These are phyloP conservation scores for Zelostemma sp. DNA, from an alignment of 1,140 invertebrate species.

Conservation along the genomic window DNA sequence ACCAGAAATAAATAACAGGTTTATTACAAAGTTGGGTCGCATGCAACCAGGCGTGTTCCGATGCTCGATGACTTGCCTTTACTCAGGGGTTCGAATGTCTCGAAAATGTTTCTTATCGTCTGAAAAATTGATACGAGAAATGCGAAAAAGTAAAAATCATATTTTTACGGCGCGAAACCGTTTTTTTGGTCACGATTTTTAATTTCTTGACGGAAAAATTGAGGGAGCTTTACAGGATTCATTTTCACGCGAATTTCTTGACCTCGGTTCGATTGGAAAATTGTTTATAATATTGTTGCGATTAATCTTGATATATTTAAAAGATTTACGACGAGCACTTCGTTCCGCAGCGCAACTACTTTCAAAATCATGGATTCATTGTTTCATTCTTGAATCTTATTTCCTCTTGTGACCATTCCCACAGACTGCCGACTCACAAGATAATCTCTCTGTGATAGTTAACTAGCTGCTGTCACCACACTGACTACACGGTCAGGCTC, in stretches of 20 bases:
- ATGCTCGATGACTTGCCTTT: slow-evolving; percentile 20
- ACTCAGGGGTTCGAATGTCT: slow-evolving; percentile 7
- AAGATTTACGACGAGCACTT: slow-evolving; percentile 30
- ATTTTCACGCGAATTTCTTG: slow-evolving; percentile 11
- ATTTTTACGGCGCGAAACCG: too few relatives aligned
- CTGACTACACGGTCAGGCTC: slow-evolving; percentile 44
- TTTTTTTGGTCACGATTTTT: too few relatives aligned
- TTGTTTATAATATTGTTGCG: slow-evolving; percentile 27
- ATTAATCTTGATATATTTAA: slow-evolving; percentile 36
- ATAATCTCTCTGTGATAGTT: slow-evolving; percentile 41
- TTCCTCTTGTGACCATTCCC: slow-evolving; percentile 66
- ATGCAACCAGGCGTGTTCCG: slow-evolving; percentile 24
- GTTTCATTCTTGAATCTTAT: slow-evolving; percentile 55
- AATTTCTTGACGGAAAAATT: too few relatives aligned
- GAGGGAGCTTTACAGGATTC: too few relatives aligned
- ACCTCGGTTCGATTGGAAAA: slow-evolving; percentile 16
- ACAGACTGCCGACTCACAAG: slow-evolving; percentile 44
- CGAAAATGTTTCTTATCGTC: background rate
- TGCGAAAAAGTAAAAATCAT: background rate
- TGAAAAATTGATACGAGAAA: slow-evolving; percentile 4
- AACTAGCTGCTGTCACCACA: slow-evolving; percentile 48
- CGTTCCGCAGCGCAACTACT: slow-evolving; percentile 30
- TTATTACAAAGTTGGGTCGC: slow-evolving; percentile 2
- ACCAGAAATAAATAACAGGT: slow-evolving; percentile 34
- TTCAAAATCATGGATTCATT: slow-evolving; percentile 52